Evolutionary conservation across 1,140 invertebrate species (phyloP).

Genomic region (Papilio xuthus): DNA sequence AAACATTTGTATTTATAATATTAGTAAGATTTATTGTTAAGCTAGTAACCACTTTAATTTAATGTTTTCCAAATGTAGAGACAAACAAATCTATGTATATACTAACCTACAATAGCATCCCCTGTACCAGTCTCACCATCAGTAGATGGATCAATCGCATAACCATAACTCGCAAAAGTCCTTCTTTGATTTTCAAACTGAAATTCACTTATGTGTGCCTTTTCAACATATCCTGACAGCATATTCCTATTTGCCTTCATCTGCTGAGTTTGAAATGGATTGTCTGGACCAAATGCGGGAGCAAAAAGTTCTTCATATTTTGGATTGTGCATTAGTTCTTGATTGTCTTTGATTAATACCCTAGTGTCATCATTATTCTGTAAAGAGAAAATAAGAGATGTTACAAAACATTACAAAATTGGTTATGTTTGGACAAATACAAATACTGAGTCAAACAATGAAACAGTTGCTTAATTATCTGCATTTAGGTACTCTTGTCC

Average conservation of each 20-base stretch:
- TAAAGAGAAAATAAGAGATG: neutral
- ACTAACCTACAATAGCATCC: slow-evolving; percentile 87
- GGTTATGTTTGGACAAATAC: neutral
- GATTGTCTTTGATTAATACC: slow-evolving; percentile 82
- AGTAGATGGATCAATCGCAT: slow-evolving; percentile 96
- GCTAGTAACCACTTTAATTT: no score
- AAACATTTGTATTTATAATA: no score
- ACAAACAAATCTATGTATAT: slow-evolving; percentile 52
- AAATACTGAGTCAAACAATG: neutral
- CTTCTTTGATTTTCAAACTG: slow-evolving; percentile 99
- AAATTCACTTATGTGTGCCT: slow-evolving; percentile 97
- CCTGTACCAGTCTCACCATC: slow-evolving; percentile 84
- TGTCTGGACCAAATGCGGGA: slow-evolving; percentile 91
- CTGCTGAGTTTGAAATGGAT: slow-evolving; percentile 95
- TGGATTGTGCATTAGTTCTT: slow-evolving; percentile 95
- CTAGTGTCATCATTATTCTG: slow-evolving; percentile 74
- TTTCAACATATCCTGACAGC: slow-evolving; percentile 96
- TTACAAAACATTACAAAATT: neutral
- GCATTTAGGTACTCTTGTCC: no score
- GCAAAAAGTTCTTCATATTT: slow-evolving; percentile 97
- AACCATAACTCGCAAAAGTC: slow-evolving; percentile 96
- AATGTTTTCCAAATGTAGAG: no score
- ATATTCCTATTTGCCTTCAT: slow-evolving; percentile 94
- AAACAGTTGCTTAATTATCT: no score
- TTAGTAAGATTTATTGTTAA: no score